phyloP scores from a whole-genome alignment of 2,113 vertebrate species.

The Panthera tigris region DNA sequence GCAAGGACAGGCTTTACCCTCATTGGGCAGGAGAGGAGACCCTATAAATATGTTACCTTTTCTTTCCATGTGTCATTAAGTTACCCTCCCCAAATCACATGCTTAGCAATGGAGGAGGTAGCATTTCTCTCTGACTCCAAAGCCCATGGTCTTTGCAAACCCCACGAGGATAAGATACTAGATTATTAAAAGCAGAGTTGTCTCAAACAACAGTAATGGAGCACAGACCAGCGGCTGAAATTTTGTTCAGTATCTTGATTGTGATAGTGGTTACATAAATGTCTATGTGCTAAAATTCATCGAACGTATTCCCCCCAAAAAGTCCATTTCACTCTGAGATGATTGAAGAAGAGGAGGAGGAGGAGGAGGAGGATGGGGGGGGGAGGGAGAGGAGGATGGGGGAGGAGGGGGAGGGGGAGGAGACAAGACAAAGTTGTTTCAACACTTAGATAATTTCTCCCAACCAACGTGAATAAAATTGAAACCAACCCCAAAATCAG shows the following conservation, averaged over 20 bases:
- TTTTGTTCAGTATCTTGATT: not conserved
- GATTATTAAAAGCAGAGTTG: not conserved
- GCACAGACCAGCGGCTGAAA: not conserved
- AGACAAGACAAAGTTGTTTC: not conserved
- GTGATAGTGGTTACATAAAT: not conserved
- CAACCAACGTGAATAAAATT: not conserved
- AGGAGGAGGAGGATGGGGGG: not conserved
- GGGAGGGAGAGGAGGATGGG: rapidly evolving
- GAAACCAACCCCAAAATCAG: not conserved
- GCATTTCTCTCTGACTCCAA: not conserved
- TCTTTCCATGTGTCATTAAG: not conserved
- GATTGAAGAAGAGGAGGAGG: not conserved
- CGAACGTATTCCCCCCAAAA: not conserved
- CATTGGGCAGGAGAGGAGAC: not conserved
- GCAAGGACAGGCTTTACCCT: not conserved
- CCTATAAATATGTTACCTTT: not conserved
- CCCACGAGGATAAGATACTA: not conserved
- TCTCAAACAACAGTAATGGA: not conserved
- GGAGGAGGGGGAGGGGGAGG: too few relatives aligned
- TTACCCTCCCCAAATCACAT: not conserved
- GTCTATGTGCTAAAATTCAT: not conserved
- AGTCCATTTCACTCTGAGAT: not conserved
- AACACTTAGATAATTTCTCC: not conserved
- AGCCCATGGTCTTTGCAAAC: not conserved
- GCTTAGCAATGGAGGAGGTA: not conserved